Conservation (phyloP, 2,888 invertebrate genomes). For the Synergus umbraculus region DNA sequence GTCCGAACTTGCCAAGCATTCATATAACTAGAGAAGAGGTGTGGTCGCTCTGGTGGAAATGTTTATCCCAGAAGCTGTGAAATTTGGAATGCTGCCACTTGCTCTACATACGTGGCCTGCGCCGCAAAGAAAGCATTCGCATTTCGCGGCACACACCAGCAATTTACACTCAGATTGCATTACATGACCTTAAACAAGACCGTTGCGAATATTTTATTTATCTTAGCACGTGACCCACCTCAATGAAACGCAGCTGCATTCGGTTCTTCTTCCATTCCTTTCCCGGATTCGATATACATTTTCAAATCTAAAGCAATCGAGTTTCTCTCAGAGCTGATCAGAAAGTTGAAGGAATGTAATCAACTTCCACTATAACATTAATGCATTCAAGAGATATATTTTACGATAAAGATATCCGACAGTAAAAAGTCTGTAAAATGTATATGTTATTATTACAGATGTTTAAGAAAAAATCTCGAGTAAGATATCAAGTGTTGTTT, state of each 20-base stretch:
- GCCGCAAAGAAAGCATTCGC: slow-evolving; percentile 65
- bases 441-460: no score
- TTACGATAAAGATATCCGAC: no score
- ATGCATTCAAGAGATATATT: neutral
- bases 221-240: slow-evolving; percentile 48
- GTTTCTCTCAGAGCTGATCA: neutral
- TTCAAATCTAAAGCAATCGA: slow-evolving; percentile 21
- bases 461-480: no score
- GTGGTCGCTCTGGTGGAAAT: slow-evolving; percentile 66
- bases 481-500: neutral
- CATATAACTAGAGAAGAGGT: slow-evolving; percentile 52
- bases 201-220: slow-evolving; percentile 56
- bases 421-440: no score
- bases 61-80: slow-evolving; percentile 69
- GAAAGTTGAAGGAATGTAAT: neutral
- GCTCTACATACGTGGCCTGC: slow-evolving; percentile 71
- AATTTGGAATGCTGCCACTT: slow-evolving; percentile 75
- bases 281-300: slow-evolving; percentile 16
- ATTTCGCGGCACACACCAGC: slow-evolving; percentile 62
- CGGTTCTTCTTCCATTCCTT: neutral
- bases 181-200: slow-evolving; percentile 66
- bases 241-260: slow-evolving; percentile 49
- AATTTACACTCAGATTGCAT: slow-evolving; percentile 71
- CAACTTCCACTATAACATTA: neutral
- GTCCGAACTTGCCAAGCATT: slow-evolving; percentile 51